phyloP scores from a whole-genome alignment of 2,797 vertebrate genomes.

The Anniella stebbinsi region DNA sequence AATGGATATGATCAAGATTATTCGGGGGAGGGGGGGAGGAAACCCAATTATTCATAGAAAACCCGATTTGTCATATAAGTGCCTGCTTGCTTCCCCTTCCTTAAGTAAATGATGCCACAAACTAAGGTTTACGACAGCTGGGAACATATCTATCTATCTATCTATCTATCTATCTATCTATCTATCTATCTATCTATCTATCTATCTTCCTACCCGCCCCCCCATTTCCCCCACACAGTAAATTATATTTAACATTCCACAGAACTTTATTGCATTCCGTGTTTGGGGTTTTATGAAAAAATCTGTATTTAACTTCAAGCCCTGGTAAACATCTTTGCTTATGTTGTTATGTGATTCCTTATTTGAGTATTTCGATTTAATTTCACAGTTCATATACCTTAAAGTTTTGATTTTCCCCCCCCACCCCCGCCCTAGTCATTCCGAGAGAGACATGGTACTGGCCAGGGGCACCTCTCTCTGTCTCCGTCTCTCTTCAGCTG shows the following conservation, averaged over 20 bases:
- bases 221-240: conserved; percentile 52
- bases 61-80: background rate
- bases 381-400: conserved; percentile 86
- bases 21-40: conserved; percentile 21
- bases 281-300: conserved; percentile 81
- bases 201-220: background rate
- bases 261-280: conserved; percentile 79
- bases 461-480: background rate
- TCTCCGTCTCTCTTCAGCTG: background rate
- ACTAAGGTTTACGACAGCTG: conserved; percentile 52
- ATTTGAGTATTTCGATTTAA: conserved; percentile 85
- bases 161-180: too few relatives aligned
- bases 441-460: conserved; percentile 44
- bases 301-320: conserved; percentile 87
- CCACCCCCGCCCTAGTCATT: conserved; percentile 53
- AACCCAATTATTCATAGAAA: background rate
- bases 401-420: conserved; percentile 78
- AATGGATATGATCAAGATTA: fast-evolving
- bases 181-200: too few relatives aligned
- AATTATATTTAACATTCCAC: conserved; percentile 84
- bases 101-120: background rate
- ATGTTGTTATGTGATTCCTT: conserved; percentile 81
- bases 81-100: conserved; percentile 33
- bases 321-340: conserved; percentile 85
- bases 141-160: conserved; percentile 34